Evolutionary conservation across 2,888 invertebrate genomes (phyloP).

Genomic region (Cantharis flavilabris): DNA sequence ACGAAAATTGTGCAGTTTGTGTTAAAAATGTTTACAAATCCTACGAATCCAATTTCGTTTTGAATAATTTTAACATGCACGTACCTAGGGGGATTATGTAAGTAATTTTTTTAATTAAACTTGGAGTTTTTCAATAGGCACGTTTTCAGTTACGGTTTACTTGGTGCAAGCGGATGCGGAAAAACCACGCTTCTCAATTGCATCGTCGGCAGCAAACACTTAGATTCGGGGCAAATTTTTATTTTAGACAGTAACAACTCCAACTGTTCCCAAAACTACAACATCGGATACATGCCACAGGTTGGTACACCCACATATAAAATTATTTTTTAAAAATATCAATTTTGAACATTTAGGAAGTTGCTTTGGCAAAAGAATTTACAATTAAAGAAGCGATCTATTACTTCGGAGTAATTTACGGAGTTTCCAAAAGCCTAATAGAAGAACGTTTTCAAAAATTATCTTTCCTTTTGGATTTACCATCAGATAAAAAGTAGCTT

Average conservation of each 20-base stretch:
- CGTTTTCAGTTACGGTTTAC: conserved; percentile 74
- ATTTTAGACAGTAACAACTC: conserved; percentile 70
- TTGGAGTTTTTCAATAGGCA: too few relatives aligned
- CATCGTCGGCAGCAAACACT: conserved; percentile 75
- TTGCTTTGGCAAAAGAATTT: conserved; percentile 73
- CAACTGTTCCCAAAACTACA: conserved; percentile 67
- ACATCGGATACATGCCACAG: conserved; percentile 91
- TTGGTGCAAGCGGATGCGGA: conserved; percentile 90
- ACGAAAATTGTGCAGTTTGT: conserved; percentile 60
- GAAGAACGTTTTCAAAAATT: conserved; percentile 71
- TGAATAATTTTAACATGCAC: conserved; percentile 73
- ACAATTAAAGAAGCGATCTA: conserved; percentile 81
- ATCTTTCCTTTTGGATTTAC: conserved; percentile 74
- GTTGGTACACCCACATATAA: conserved; percentile 48
- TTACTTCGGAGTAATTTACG: conserved; percentile 87
- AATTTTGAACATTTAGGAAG: conserved; percentile 1
- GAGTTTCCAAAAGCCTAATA: conserved; percentile 68
- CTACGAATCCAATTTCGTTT: conserved; percentile 67
- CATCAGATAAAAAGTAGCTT: conserved; percentile 62
- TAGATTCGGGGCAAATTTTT: conserved; percentile 74
- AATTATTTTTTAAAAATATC: background rate
- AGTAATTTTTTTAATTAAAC: conserved; percentile 48
- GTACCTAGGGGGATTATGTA: conserved; percentile 79
- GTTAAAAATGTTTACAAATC: conserved; percentile 71
- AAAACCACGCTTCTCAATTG: conserved; percentile 87